phyloP scores from a whole-genome alignment of 2,888 invertebrate genomes.

The Dorcus parallelipipedus region DNA sequence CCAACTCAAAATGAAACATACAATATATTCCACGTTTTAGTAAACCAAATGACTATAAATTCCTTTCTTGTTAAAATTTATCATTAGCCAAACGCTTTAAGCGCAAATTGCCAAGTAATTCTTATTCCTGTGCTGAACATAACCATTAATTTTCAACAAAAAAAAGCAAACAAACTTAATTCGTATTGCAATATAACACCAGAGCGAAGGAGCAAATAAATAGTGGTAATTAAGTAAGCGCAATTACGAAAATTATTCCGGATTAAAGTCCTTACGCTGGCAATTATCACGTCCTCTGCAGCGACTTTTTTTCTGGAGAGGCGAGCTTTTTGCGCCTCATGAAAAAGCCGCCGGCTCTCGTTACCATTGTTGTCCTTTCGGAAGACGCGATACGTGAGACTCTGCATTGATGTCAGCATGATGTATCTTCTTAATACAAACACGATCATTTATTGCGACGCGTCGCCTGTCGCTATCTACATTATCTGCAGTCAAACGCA shows the following conservation, averaged over 20 bases:
- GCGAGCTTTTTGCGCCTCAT: neutral
- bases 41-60: too few relatives aligned
- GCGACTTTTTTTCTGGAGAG: neutral
- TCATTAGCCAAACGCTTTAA: too few relatives aligned
- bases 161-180: neutral
- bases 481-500: conserved; percentile 41
- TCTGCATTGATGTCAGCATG: conserved; percentile 34
- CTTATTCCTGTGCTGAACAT: too few relatives aligned
- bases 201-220: neutral
- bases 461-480: conserved; percentile 39
- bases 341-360: neutral
- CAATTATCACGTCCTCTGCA: neutral
- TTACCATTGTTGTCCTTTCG: neutral
- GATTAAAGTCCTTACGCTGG: neutral
- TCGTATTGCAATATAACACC: neutral
- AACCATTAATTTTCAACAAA: too few relatives aligned
- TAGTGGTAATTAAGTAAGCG: conserved; percentile 1
- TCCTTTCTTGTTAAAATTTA: too few relatives aligned
- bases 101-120: too few relatives aligned
- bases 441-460: conserved; percentile 44
- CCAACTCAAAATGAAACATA: too few relatives aligned
- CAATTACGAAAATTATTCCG: neutral
- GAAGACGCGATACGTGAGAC: neutral
- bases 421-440: conserved; percentile 44
- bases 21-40: too few relatives aligned